Base-by-base conservation (phyloP, 2,797 vertebrate genomes). In the Acanthurus lineatus region DNA sequence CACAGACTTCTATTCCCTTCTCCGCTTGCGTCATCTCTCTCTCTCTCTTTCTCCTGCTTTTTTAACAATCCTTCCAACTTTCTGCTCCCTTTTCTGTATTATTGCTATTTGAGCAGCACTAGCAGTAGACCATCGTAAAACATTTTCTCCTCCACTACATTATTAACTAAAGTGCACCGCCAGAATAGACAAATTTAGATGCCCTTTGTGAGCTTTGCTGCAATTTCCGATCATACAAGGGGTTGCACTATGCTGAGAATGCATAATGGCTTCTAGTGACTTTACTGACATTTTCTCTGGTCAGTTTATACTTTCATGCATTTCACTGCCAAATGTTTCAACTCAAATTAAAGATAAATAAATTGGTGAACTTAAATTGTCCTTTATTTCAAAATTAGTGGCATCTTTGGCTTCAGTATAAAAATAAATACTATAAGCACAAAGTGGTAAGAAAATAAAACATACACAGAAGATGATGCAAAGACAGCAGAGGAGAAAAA, bases 41-140 rank as follows among this genome's bases (percentile, higher is more conserved):
- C 53, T 58, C 73, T 61, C 25, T 71, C 68, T 74, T 60, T 47
- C 48, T 32, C 19, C 42, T 66, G 14, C 71, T 68, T 76, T 56
- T 63, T 53, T 52, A 53, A 49, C 71, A 66, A 38, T 64, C 42
- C 57, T 65, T 53, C 73, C 53, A 48, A 61, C 25, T 65, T 65
- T 77, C 75, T 76, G 61, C 63, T 83, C 68, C 64, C 64, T 73
- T 80, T 82, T 71, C 63, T 51, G 48, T 25, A 69, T 70, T 67
- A 57, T 84, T 77, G 32, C 52, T 69, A 59, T 74, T 69, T 47
- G 42, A 82, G 79, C 72, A 65, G 81, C 63, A 66, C 71, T 25
- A 54, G 64, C 82, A 69, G 69, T 22, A 42, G 40, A 65, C 44
- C 16, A 62, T 81, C 63, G 42, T 48, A 44, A 52, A 68, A 63